Percentiles rank a stretch among this genome's conserved stretches.
phyloP scores from a whole-genome alignment of 2,888 invertebrate species.

The Drosophila yooni region DNA sequence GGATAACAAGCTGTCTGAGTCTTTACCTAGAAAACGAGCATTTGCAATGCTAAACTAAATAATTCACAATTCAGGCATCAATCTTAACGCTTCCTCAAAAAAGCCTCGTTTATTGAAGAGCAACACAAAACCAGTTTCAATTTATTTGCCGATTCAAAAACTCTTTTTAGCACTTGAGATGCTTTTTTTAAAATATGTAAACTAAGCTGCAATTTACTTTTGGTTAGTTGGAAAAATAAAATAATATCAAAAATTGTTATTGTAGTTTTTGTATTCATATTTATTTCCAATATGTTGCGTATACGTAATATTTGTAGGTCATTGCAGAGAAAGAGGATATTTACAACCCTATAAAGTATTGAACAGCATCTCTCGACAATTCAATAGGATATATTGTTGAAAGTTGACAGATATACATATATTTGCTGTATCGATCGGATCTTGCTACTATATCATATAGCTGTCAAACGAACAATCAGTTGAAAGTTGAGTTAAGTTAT shows the following conservation, averaged over 20 bases:
- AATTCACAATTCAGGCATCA: not conserved
- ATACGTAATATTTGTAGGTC: not conserved
- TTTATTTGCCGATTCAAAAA: not conserved
- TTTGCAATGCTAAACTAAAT: not conserved
- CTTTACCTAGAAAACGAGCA: not conserved
- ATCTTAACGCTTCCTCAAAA: not conserved
- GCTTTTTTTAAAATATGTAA: not conserved
- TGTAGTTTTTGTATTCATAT: rapidly evolving
- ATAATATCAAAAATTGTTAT: not conserved
- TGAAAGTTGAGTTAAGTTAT: not conserved
- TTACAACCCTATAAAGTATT: not conserved
- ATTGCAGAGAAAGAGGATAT: rapidly evolving
- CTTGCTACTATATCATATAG: not conserved
- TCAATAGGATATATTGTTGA: not conserved
- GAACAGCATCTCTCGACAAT: not conserved
- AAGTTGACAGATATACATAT: too few relatives aligned
- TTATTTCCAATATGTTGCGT: not conserved
- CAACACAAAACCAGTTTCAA: not conserved
- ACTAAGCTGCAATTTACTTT: not conserved
- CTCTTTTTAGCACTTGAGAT: not conserved
- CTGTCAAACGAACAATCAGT: too few relatives aligned
- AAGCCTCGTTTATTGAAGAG: not conserved
- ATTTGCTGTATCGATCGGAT: not conserved
- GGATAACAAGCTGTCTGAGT: constrained; percentile 3
- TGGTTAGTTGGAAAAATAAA: not conserved